Base-by-base conservation (phyloP, 2,113 vertebrate species). In the Micronycteris hirsuta region DNA sequence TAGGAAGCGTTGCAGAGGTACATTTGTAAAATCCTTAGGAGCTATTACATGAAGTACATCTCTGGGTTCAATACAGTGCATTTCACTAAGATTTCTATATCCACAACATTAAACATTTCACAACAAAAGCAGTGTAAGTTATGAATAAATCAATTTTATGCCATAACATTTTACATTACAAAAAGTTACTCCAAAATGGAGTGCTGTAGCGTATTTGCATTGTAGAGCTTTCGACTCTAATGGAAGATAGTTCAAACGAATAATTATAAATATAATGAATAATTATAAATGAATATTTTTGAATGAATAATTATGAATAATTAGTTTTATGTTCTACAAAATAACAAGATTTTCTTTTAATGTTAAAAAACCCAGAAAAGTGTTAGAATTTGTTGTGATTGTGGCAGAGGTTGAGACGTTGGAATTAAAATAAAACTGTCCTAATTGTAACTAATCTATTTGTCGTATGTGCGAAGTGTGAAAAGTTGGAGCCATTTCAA, bases 271-370 rank as follows among this genome's bases (percentile, higher is more conserved):
- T 28, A 61, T 61, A 26, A 61, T 61, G 26, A 31, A 61, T 61
- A 61, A 61, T 28, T 61, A 28, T 58, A 58, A 58, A 58, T 24
- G 56, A 58, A 49, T 15, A 49, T 49, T 49, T 15, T 49, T 49
- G 2, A 49, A 49, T 14, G 13, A 49, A 58, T 58, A 10, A 80
- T 81, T 94, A 28, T 45, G 94, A 84, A 83, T 91, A 92, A 95
- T 92, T 90, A 81, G 73, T 87, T 92, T 96, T 93, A 47, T 38
- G 20, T 38, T 94, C 56, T 56, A 94, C 74, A 93, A 97, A 89
- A 81, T 38, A 83, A 11, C 49, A 70, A 78, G 13, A 58, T 58
- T 49, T 38, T 26, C 24, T 80, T 76, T 85, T 54, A 49, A 76
- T 76, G 58, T 38, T 93, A 49, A 80, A 94, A 94, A 78, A 49